These are phyloP conservation scores for Agrotis exclamationis DNA, from an alignment of 2,888 invertebrate species.

Conservation along the genomic window DNA sequence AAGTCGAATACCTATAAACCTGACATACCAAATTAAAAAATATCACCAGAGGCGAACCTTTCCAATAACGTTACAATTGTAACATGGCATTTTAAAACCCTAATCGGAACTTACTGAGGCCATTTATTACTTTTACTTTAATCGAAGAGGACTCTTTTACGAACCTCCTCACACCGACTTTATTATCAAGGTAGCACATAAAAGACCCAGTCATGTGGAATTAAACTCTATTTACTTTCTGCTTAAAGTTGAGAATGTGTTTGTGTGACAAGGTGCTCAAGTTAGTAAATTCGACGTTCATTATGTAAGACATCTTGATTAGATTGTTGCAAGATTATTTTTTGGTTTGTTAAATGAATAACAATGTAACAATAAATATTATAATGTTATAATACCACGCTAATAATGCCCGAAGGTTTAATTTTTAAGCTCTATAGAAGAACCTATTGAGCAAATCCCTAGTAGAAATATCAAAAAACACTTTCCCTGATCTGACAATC, in stretches of 20 bases:
- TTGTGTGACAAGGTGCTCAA: constrained; percentile 46
- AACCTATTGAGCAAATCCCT: no score
- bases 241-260: constrained; percentile 47
- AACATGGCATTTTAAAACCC: constrained; percentile 61
- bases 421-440: no score
- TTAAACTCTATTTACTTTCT: constrained; percentile 42
- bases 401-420: no score
- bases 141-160: constrained; percentile 74
- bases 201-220: constrained; percentile 61
- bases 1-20: constrained; percentile 39
- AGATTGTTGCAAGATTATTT: constrained; percentile 67
- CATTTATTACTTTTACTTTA: constrained; percentile 76
- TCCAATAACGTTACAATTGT: constrained; percentile 59
- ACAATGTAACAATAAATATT: no score
- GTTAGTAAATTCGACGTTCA: constrained; percentile 69
- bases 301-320: constrained; percentile 72
- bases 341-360: constrained; percentile 37
- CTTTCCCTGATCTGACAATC: no score
- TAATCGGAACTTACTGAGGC: constrained; percentile 69
- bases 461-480: no score
- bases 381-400: no score
- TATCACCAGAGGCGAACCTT: constrained; percentile 38
- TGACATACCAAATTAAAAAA: constrained; percentile 56
- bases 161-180: constrained; percentile 73
- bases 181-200: constrained; percentile 73